Base-by-base conservation (phyloP, 1,140 invertebrate genomes). In the Drosophila punjabiensis region DNA sequence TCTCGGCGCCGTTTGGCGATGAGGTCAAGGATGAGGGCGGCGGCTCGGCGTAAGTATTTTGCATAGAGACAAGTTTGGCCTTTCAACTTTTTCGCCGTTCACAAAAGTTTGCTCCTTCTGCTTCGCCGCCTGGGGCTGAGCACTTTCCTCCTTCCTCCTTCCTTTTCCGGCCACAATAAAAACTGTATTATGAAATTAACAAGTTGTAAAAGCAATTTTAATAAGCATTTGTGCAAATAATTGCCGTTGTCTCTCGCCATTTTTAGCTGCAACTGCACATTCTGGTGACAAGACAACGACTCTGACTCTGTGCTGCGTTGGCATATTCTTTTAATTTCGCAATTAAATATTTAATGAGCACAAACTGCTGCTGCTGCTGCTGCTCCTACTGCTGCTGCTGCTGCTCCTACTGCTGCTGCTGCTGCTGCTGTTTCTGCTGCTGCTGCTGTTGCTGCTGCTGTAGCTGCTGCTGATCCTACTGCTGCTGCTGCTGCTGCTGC, bases 331-430 rank as follows among this genome's bases (percentile, higher is more conserved):
- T 85, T 88, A 82, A 88, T 88, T 88, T 87, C 56, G 66, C 78
- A 81, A 88, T 88, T 88, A 89, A 88, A 88, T 88, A 88, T 88
- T 88, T 88, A 88, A 88, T 89, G 84, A 89, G 84, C 56, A 59
- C 56, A 59, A 41, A 59, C 20, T 59, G 68, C 28, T 30, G 47
- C 48, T 30, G 24, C 14, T 6, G 47, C 63, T 14, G 47, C 45
- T 24, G 45, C 66, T 60, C 30, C 47, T 82, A 41, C 20, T 59
- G 68, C 48, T 30, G 24, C 14, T 6, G 24, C 63, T 14, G 47
- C 45, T 24, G 45, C 66, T 60, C 30, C 47, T 82, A 3, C 24
- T 24, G 24, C 20, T 59, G 68, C 48, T 30, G 24, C 14, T 6
- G 24, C 60, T 14, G 47, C 45, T 24, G 45, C 66, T 60, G 35